These are phyloP conservation scores for Eupithecia centaureata DNA, from an alignment of 2,888 invertebrate species.

Conservation along the genomic window DNA sequence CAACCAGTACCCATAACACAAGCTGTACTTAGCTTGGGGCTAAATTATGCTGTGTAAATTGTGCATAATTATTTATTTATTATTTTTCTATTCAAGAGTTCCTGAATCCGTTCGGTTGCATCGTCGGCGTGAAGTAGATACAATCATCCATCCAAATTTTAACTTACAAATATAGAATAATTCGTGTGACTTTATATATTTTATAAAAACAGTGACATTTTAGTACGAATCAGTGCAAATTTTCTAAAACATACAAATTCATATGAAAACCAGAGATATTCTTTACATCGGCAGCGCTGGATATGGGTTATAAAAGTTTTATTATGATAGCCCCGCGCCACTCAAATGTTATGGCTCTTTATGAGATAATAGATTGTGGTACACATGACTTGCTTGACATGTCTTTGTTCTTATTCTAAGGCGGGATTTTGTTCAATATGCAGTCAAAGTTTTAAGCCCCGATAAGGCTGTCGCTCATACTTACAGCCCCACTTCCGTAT, in stretches of 20 bases:
- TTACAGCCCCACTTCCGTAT: no score
- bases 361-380: constrained; percentile 47
- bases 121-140: neutral
- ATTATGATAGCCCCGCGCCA: constrained; percentile 48
- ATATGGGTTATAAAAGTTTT: constrained; percentile 47
- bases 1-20: no score
- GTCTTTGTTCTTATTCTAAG: constrained; percentile 18
- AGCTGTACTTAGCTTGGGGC: no score
- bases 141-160: neutral
- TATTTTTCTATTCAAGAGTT: no score
- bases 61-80: no score
- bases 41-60: no score
- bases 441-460: constrained; percentile 18
- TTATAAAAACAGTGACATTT: neutral
- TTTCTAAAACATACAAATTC: constrained; percentile 24
- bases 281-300: constrained; percentile 29
- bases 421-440: constrained; percentile 17
- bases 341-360: constrained; percentile 45
- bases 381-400: constrained; percentile 33
- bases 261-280: constrained; percentile 22
- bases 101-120: no score
- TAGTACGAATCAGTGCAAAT: neutral
- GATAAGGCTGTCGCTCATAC: no score
- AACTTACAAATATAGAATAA: no score
- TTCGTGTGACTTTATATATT: no score